Evolutionary conservation across 2,888 invertebrate species (phyloP).

Genomic region (Conistra vaccinii): DNA sequence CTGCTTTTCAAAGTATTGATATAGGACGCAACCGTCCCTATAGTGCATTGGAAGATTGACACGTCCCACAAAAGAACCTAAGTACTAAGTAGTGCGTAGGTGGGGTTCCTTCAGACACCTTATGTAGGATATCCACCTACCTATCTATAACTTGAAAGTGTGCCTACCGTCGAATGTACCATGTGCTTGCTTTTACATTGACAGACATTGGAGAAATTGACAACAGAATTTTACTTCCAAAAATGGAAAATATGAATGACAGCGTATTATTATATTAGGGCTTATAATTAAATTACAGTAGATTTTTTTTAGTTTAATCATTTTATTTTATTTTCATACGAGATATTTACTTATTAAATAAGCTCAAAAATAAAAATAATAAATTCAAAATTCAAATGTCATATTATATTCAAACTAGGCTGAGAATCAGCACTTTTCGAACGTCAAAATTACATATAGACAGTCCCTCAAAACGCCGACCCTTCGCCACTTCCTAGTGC

Average conservation of each 20-base stretch:
- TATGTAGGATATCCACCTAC: not conserved
- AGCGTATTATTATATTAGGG: not conserved
- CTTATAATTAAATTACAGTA: no score
- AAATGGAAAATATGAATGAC: not conserved
- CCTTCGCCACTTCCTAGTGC: no score
- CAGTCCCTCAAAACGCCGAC: no score
- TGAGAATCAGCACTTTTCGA: no score
- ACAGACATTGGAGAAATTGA: not conserved
- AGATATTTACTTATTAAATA: no score
- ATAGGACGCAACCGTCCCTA: slow-evolving; percentile 17
- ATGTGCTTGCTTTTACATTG: no score
- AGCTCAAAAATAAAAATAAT: no score
- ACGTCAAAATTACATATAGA: no score
- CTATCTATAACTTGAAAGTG: not conserved
- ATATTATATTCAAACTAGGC: no score
- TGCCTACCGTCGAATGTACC: not conserved
- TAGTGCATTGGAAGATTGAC: slow-evolving; percentile 51
- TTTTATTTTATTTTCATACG: no score
- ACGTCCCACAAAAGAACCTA: slow-evolving; percentile 55
- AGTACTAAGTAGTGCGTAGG: slow-evolving; percentile 59
- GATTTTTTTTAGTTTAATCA: no score
- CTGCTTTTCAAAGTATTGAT: slow-evolving; percentile 42
- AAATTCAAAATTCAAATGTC: no score
- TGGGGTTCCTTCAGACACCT: slow-evolving; percentile 1
- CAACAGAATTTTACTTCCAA: not conserved